A percentile compares a stretch with the other conserved stretches of the same genome.
These are phyloP conservation scores for Drosophila lutescens DNA, from an alignment of 2,888 invertebrate genomes.

Conservation along the genomic window DNA sequence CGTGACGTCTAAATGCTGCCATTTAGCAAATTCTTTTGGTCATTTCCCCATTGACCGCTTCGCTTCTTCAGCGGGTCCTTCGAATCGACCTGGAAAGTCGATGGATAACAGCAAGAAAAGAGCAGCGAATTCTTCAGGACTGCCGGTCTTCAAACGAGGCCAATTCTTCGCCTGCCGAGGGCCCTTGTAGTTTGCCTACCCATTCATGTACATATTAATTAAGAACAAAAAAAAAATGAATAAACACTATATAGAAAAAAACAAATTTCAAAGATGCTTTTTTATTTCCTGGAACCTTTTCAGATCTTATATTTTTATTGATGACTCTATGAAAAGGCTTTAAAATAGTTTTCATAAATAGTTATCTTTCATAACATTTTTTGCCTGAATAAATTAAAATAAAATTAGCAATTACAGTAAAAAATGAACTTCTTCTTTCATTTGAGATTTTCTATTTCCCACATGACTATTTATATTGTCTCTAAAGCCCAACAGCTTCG, in stretches of 20 bases:
- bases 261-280: conserved; percentile 1
- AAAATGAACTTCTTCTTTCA: not conserved
- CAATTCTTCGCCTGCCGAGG: conserved; percentile 19
- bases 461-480: not conserved
- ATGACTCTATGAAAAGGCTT: too few species aligned
- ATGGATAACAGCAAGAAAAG: conserved; percentile 16
- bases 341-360: too few species aligned
- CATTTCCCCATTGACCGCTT: conserved; percentile 2
- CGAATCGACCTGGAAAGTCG: conserved; percentile 73
- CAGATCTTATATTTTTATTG: not conserved
- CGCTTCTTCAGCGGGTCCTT: conserved; percentile 21
- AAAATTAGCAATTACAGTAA: too few species aligned
- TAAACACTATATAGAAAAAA: conserved; percentile 37
- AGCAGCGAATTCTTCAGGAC: conserved; percentile 3
- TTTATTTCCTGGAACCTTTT: not conserved
- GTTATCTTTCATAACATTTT: too few species aligned
- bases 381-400: too few species aligned
- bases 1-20: conserved; percentile 68
- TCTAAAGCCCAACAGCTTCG: conserved; percentile 7
- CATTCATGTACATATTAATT: conserved; percentile 23
- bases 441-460: not conserved
- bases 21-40: conserved; percentile 60
- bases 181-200: conserved; percentile 50
- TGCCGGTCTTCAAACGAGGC: not conserved
- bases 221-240: conserved; percentile 1